Base-by-base conservation (phyloP, 2,888 invertebrate genomes). In the Notocelia uddmanniana region DNA sequence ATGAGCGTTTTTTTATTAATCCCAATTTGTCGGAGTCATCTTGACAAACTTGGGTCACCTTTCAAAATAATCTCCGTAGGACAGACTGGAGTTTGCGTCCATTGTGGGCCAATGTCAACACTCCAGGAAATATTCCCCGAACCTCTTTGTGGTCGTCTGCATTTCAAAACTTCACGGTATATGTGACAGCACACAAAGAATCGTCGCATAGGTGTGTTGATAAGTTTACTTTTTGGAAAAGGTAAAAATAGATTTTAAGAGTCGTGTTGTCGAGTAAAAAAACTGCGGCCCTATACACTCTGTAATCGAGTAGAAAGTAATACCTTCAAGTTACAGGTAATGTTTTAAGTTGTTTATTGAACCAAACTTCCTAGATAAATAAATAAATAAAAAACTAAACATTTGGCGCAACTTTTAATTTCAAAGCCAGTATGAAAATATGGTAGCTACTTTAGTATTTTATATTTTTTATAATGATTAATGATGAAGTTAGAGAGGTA, bases 91-190 rank as follows among this genome's bases (percentile, higher is more conserved):
- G 92, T 92, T 93, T 93, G 87, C 81, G 73, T 76, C 85, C 84
- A 90, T 93, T 93, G 92, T 93, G 83, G 82, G 76, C 83, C 84
- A 81, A 84, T 80, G 89, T 91, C 89, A 93, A 93, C 92, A 93
- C 92, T 92, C 74, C 75, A 85, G 72, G 66, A 75, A 78, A 78
- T 80, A 79, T 93, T 92, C 93, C 84, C 77, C 89, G 93, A 93
- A 93, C 79, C 82, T 77, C 83, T 86, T 90, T 89, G 85, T 87
- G 76, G 81, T 80, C 75, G 81, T 84, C 83, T 88, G 83, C 82
- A 83, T 89, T 89, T 88, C 91, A 89, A 89, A 89, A 87, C 89
- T 87, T 89, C 87, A 88, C 87, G 85, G 88, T 83, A 82, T 83
- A 80, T 80, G 76, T 76, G 75, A 74, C 71, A 57, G 67, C 67